phyloP scores from a whole-genome alignment of 2,113 vertebrate species.

The Sisor rabdophorus region DNA sequence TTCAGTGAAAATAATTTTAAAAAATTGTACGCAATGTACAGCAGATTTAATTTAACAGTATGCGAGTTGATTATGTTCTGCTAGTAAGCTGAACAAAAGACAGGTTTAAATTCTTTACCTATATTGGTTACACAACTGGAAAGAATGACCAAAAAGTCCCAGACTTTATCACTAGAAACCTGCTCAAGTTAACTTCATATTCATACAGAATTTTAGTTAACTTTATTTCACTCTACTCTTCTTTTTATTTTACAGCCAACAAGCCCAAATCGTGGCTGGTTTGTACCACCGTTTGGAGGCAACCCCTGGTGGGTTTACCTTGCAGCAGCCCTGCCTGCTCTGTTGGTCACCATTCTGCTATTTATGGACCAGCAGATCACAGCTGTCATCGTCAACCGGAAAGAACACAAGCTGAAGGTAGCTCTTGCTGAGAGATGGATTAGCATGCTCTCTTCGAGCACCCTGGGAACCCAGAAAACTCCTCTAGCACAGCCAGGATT shows the following conservation, averaged over 20 bases:
- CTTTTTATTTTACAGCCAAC: constrained; percentile 76
- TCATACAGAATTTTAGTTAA: too few relatives aligned
- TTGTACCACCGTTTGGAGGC: constrained; percentile 87
- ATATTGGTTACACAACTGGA: background rate
- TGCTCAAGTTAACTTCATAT: background rate
- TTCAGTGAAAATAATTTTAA: background rate
- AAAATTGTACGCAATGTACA: background rate
- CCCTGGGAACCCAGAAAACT: constrained; percentile 33
- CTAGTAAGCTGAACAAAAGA: background rate
- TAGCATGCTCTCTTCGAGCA: constrained; percentile 27
- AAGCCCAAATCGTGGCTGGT: constrained; percentile 88
- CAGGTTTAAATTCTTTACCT: background rate
- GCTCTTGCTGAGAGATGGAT: constrained; percentile 40
- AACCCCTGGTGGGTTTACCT: constrained; percentile 98
- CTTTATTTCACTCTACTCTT: background rate
- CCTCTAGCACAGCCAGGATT: background rate
- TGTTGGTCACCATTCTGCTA: constrained; percentile 94
- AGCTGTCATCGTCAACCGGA: constrained; percentile 95
- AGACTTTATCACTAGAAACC: background rate
- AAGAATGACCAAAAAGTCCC: background rate
- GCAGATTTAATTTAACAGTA: background rate
- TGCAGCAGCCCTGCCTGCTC: constrained; percentile 83
- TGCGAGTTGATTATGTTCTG: background rate
- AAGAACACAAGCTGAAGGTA: constrained; percentile 97
- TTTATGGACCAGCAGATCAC: constrained; percentile 99